Percentiles rank a stretch among this genome's conserved stretches.
phyloP scores from a whole-genome alignment of 2,888 invertebrate genomes.

The Aphidius colemani region DNA sequence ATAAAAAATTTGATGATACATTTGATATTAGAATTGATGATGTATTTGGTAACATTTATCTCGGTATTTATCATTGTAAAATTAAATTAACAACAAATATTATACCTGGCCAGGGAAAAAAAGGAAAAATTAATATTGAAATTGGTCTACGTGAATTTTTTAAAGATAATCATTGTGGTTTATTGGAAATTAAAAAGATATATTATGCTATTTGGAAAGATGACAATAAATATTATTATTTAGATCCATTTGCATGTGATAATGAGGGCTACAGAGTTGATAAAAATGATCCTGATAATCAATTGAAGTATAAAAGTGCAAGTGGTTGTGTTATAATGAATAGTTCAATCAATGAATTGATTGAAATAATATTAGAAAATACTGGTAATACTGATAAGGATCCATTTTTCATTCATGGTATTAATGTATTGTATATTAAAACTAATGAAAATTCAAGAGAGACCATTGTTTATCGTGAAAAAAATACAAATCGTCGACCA shows the following conservation, averaged over 20 bases:
- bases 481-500: constrained; percentile 48
- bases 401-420: constrained; percentile 49
- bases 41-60: constrained; percentile 48
- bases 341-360: constrained; percentile 47
- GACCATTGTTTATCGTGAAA: constrained; percentile 49
- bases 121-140: constrained; percentile 39
- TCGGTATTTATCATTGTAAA: constrained; percentile 54
- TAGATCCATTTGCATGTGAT: constrained; percentile 55
- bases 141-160: constrained; percentile 48
- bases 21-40: constrained; percentile 48
- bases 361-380: constrained; percentile 49
- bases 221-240: constrained; percentile 48
- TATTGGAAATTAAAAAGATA: constrained; percentile 49
- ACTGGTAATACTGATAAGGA: constrained; percentile 49
- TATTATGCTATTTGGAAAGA: constrained; percentile 54
- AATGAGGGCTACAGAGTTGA: constrained; percentile 48
- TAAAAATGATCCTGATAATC: constrained; percentile 37
- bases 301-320: constrained; percentile 35
- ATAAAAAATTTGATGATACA: constrained; percentile 44
- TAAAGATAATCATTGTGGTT: constrained; percentile 35
- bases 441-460: constrained; percentile 44
- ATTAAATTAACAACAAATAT: constrained; percentile 48
- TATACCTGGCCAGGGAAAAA: constrained; percentile 46
- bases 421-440: constrained; percentile 51
- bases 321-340: constrained; percentile 52